Evolutionary conservation across 2,797 vertebrate genomes (phyloP).

Genomic region (Tragopan temminckii): DNA sequence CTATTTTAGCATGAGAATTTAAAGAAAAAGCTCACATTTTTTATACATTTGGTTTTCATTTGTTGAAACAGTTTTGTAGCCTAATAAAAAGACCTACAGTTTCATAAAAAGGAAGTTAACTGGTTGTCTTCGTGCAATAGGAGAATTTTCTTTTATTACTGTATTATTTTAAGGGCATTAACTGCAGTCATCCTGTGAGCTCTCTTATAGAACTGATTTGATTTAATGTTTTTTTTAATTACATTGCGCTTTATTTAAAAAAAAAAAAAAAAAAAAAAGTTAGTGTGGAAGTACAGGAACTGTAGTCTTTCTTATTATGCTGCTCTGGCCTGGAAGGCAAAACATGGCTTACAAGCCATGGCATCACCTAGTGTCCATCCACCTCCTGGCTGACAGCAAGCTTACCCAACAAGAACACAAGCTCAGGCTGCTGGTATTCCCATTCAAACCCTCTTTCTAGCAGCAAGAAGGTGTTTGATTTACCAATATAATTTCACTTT

Average conservation of each 20-base stretch:
- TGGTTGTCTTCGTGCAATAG: conserved; percentile 75
- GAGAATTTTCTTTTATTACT: conserved; percentile 75
- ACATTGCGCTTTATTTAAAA: neutral
- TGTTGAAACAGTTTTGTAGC: conserved; percentile 76
- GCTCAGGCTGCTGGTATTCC: neutral
- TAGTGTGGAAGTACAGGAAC: neutral
- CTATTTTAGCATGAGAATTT: conserved; percentile 48
- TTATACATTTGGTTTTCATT: conserved; percentile 81
- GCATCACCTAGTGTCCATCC: neutral
- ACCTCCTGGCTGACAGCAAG: neutral
- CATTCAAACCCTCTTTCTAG: neutral
- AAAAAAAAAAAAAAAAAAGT: neutral
- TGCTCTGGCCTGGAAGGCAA: neutral
- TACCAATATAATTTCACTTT: neutral
- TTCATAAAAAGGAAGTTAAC: conserved; percentile 81
- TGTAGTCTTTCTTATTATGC: neutral
- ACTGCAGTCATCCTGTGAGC: conserved; percentile 32
- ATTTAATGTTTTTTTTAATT: conserved; percentile 48
- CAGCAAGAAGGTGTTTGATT: neutral
- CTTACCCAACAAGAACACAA: neutral
- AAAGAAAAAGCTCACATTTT: conserved; percentile 54
- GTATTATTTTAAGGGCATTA: conserved; percentile 77
- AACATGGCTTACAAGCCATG: neutral
- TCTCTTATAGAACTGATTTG: conserved; percentile 39
- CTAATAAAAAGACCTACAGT: conserved; percentile 76